phyloP scores from a whole-genome alignment of 1,140 invertebrate species.

The Parasteatoda tepidariorum region DNA sequence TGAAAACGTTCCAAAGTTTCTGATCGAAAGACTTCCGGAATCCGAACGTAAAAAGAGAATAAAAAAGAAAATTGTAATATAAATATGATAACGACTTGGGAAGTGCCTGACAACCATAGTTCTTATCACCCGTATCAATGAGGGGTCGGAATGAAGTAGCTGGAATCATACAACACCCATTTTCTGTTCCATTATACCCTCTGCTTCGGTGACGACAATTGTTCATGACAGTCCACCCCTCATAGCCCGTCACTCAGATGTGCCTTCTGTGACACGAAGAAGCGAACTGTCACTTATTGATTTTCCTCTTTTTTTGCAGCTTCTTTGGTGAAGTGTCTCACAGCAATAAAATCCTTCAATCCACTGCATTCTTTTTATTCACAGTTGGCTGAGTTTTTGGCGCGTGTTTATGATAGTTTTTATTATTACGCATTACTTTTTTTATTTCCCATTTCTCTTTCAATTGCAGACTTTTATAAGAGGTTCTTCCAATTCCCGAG shows the following conservation, averaged over 20 bases:
- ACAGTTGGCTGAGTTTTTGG: neutral
- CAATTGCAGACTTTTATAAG: too few relatives aligned
- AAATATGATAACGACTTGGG: conserved; percentile 8
- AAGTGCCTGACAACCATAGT: neutral
- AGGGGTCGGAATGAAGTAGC: neutral
- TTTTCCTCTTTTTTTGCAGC: neutral
- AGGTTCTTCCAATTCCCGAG: too few relatives aligned
- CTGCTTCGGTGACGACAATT: conserved; percentile 10
- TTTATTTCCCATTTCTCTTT: neutral
- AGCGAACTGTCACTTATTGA: conserved; percentile 2
- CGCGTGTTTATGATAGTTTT: conserved; percentile 8
- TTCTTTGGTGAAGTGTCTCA: neutral
- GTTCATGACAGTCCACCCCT: neutral
- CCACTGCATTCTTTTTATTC: neutral
- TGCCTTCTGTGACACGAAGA: neutral
- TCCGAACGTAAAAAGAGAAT: neutral
- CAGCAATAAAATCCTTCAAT: conserved; percentile 12
- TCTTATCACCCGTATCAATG: neutral
- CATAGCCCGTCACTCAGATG: neutral
- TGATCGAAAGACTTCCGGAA: neutral
- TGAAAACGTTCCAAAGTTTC: neutral
- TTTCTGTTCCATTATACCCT: conserved; percentile 20
- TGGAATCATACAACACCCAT: neutral
- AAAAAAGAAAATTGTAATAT: neutral
- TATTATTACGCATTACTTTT: neutral